These are phyloP conservation scores for Polydrusus tereticollis DNA, from an alignment of 2,888 invertebrate genomes.

Conservation along the genomic window DNA sequence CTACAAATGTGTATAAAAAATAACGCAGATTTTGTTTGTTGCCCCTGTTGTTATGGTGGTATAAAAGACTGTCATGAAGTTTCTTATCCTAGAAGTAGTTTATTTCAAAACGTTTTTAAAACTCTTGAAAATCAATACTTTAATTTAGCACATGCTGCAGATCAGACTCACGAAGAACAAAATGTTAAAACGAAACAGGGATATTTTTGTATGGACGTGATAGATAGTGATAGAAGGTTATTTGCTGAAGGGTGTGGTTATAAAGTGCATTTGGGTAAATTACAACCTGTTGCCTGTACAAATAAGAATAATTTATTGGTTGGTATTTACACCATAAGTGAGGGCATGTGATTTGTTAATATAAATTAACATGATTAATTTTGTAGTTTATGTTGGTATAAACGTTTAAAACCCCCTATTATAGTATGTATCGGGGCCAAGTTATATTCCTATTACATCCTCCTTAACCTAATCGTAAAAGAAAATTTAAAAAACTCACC, in stretches of 20 bases:
- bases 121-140: slow-evolving; percentile 73
- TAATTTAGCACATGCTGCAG: slow-evolving; percentile 89
- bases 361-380: neutral
- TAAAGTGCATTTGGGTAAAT: slow-evolving; percentile 78
- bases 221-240: slow-evolving; percentile 87
- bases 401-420: no score
- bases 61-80: slow-evolving; percentile 85
- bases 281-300: slow-evolving; percentile 86
- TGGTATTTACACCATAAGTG: slow-evolving; percentile 66
- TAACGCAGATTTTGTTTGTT: slow-evolving; percentile 87
- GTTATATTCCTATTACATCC: no score
- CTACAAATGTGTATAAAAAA: slow-evolving; percentile 83
- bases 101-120: slow-evolving; percentile 65
- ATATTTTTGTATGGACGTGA: slow-evolving; percentile 86
- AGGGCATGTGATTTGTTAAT: neutral
- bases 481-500: no score
- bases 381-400: neutral
- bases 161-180: slow-evolving; percentile 87
- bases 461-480: no score
- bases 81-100: slow-evolving; percentile 84
- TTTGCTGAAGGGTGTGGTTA: slow-evolving; percentile 84
- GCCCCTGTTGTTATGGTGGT: slow-evolving; percentile 95
- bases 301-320: slow-evolving; percentile 92
- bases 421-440: no score
- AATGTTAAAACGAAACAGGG: slow-evolving; percentile 82